phyloP scores from a whole-genome alignment of 2,888 invertebrate genomes.

The Stenodera caucasica region DNA sequence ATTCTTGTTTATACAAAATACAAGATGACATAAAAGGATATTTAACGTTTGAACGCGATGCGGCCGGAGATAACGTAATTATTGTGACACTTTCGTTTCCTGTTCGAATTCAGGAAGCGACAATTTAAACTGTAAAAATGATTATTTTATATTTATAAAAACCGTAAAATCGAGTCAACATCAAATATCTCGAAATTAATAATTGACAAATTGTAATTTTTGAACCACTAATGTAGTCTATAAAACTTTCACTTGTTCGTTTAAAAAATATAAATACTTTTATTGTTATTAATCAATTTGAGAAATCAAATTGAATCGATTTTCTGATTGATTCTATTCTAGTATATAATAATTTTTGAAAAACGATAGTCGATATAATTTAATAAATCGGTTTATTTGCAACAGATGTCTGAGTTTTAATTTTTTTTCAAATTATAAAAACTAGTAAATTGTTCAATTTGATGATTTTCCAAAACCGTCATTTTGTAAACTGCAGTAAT shows the following conservation, averaged over 20 bases:
- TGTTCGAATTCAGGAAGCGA: background rate
- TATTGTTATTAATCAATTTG: too few species aligned
- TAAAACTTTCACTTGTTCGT: conserved; percentile 6
- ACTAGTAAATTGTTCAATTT: background rate
- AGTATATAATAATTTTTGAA: too few species aligned
- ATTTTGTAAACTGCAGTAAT: conserved; percentile 11
- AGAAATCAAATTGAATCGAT: conserved; percentile 1
- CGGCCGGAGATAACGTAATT: background rate
- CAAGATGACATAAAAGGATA: background rate
- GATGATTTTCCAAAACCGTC: conserved; percentile 1
- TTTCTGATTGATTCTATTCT: conserved; percentile 2
- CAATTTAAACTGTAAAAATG: background rate
- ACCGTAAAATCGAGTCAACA: too few species aligned
- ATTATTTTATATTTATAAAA: too few species aligned
- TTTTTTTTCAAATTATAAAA: background rate
- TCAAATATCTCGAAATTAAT: too few species aligned
- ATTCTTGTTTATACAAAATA: background rate
- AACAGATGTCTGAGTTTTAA: too few species aligned
- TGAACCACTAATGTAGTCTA: too few species aligned
- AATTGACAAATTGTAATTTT: too few species aligned
- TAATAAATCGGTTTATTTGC: background rate
- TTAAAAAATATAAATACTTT: too few species aligned
- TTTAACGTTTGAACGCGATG: background rate
- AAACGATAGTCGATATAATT: too few species aligned
- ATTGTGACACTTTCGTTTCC: conserved; percentile 4